Conservation (phyloP, 35 echinoderm and acorn worm genomes). For the Hemicentrotus pulcherrimus region DNA sequence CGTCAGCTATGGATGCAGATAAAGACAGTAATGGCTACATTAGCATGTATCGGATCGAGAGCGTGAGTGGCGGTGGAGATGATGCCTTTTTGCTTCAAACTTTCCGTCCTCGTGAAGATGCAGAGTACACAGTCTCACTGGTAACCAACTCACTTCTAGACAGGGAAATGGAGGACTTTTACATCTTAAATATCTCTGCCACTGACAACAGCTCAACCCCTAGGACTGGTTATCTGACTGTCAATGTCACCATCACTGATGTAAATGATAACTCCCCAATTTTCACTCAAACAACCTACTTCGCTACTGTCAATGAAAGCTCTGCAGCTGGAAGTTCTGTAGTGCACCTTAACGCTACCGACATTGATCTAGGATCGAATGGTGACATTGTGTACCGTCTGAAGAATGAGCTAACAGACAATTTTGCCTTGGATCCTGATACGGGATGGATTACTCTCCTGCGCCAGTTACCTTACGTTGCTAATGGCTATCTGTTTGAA, state of each 20-base stretch:
- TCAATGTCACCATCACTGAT: constrained; percentile 82
- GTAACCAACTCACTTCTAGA: constrained; percentile 63
- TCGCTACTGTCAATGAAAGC: constrained; percentile 84
- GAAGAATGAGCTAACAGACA: constrained; percentile 31
- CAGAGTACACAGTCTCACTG: constrained; percentile 54
- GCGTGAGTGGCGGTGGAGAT: constrained; percentile 62
- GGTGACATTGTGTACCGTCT: constrained; percentile 83
- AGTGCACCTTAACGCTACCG: constrained; percentile 80
- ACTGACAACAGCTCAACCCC: constrained; percentile 77
- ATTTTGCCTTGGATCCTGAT: constrained; percentile 78
- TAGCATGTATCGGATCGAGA: constrained; percentile 54
- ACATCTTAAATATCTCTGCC: constrained; percentile 85
- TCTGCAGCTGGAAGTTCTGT: constrained; percentile 62
- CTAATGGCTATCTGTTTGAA: constrained; percentile 61
- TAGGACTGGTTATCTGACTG: constrained; percentile 56
- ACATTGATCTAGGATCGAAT: constrained; percentile 78
- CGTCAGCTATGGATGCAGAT: constrained; percentile 82
- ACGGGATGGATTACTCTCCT: constrained; percentile 69
- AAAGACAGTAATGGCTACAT: constrained; percentile 70
- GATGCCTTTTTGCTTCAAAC: constrained; percentile 62
- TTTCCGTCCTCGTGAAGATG: constrained; percentile 62
- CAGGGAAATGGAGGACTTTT: constrained; percentile 73
- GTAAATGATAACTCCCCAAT: constrained; percentile 89
- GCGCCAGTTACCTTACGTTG: constrained; percentile 61
- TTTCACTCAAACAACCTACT: constrained; percentile 73